Base-by-base conservation (phyloP, 1,140 invertebrate species). In the Drosophila eugracilis region DNA sequence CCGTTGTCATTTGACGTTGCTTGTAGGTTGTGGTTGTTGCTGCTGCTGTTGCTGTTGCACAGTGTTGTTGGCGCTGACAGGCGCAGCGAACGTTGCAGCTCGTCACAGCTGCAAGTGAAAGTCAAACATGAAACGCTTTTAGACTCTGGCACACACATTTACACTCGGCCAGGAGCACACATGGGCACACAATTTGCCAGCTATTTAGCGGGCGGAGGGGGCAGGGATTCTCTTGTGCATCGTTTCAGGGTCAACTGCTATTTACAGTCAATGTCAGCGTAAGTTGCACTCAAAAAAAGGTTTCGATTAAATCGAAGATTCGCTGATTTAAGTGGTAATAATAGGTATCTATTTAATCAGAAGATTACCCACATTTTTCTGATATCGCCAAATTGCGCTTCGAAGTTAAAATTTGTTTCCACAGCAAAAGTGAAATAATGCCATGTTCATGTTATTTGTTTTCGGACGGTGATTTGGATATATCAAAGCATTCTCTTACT, bases 61-160 rank as follows among this genome's bases (percentile, higher is more conserved):
- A 32, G 78, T 55, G 39, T 54, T 54, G 60, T 54, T 83, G 75
- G 49, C 71, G 75, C 34, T 85, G 72, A 75, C 72, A 85, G 76
- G 58, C 58, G 71, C 76, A 63, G 37, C 59, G 15, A 63, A 15
- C 36, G 59, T 34, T 67, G 72, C 50, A 63, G 53, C 76, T 65
- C 76, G 70, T 80, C 81, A 80, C 72, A 85, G 74, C 74, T 86
- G 83, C 83, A 75, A 86, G 83, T 86, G 83, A 86, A 86, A 86
- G 81, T 86, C 81, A 81, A 86, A 86, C 69, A 86, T 71, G 74
- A 70, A 81, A 77, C 36, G 60, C 59, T 75, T 58, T 67, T 49
- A 75, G 72, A 45, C 53, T 57, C 54, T 32, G 24, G 49, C 55
- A 58, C 52, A 59, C 48, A 70, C 28, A 63, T 34, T 24, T 14